Evolutionary conservation across 1,140 invertebrate genomes (phyloP), one percentile per base, ranked within the genome.

Genomic region (Bombus haemorrhoidalis): DNA sequence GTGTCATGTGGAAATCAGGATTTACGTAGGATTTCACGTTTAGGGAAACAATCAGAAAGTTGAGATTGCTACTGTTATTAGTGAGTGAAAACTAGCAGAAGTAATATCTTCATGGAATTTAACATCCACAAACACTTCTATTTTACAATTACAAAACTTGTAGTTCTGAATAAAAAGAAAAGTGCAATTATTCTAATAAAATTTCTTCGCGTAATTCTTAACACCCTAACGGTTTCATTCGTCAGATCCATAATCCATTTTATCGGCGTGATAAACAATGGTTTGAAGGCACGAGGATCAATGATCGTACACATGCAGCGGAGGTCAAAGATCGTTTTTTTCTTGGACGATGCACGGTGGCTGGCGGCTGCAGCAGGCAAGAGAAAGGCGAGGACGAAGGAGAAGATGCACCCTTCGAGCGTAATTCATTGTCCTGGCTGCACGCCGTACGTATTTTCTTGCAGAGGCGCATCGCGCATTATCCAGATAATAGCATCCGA

Each of bases 401-500:
- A 73, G 62, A 59, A 57, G 83, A 90, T 86, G 81, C 89, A 86
- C 85, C 79, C 87, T 87, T 88, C 75, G 76, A 83, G 87, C 81
- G 90, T 92, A 91, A 93, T 92, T 93, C 92, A 92, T 92, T 91
- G 91, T 92, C 88, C 91, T 73, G 91, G 79, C 62, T 80, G 69
- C 78, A 80, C 81, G 41, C 18, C 32, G 85, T 84, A 82, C 88
- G 87, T 89, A 88, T 85, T 86, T 90, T 86, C 85, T 75, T 57
- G 59, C 69, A 57, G 75, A 88, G 71, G 69, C 83, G 62, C 78
- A 75, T 85, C 86, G 82, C 84, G 89, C 91, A 91, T 91, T 92
- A 92, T 91, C 91, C 90, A 91, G 91, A 92, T 92, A 92, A 93
- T 93, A 90, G 92, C 91, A 91, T 92, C 89, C 89, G 78, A 90